phyloP scores from a whole-genome alignment of 2,888 invertebrate genomes.

The Geotrupes spiniger region DNA sequence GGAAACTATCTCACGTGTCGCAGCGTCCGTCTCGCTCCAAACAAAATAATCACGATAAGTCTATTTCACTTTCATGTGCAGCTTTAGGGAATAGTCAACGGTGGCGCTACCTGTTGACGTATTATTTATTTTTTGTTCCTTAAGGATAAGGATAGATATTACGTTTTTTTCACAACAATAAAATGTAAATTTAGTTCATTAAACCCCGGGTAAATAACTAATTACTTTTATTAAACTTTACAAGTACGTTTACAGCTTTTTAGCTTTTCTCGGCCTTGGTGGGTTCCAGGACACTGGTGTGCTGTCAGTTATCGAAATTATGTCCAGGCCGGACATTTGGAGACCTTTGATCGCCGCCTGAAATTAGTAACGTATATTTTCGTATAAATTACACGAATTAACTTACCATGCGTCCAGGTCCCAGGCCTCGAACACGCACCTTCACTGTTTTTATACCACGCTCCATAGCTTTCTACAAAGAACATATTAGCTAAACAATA shows the following conservation, averaged over 20 bases:
- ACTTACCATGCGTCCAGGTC: slow-evolving; percentile 86
- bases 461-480: slow-evolving; percentile 66
- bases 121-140: too few relatives aligned
- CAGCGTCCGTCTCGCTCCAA: not conserved
- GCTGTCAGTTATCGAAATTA: slow-evolving; percentile 90
- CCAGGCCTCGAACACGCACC: slow-evolving; percentile 77
- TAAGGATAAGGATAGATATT: too few relatives aligned
- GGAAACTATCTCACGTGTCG: slow-evolving; percentile 14
- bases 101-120: too few relatives aligned
- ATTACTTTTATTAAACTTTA: not conserved
- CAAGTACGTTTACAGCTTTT: slow-evolving; percentile 65
- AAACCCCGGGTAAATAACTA: too few relatives aligned
- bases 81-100: too few relatives aligned
- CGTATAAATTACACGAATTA: slow-evolving; percentile 3
- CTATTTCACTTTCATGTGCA: too few relatives aligned
- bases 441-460: slow-evolving; percentile 73
- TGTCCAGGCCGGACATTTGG: slow-evolving; percentile 85
- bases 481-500: slow-evolving; percentile 9
- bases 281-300: slow-evolving; percentile 83
- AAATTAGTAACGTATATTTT: slow-evolving; percentile 44
- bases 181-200: too few relatives aligned
- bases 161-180: too few relatives aligned
- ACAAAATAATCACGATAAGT: too few relatives aligned
- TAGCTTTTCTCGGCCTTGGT: slow-evolving; percentile 79
- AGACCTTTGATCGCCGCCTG: slow-evolving; percentile 92